A percentile compares a stretch with the other conserved stretches of the same genome.
phyloP scores from a whole-genome alignment of 2,113 vertebrate genomes.

The Oryzias woworae region DNA sequence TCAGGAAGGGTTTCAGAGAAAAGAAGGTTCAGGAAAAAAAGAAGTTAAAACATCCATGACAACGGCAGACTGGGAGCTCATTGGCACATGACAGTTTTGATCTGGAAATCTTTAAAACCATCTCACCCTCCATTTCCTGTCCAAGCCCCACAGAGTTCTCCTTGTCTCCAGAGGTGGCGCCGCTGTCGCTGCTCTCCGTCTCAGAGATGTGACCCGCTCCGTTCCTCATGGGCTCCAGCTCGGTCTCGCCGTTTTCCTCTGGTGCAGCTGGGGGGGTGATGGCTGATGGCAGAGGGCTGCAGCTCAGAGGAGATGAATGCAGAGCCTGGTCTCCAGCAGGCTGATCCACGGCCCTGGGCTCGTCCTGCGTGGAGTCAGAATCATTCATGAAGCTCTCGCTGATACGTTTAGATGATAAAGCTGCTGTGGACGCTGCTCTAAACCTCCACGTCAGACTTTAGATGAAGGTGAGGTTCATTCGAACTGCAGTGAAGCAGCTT shows the following conservation, averaged over 20 bases:
- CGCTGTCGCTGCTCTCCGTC: constrained; percentile 80
- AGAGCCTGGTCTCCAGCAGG: constrained; percentile 76
- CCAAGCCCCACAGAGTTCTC: constrained; percentile 76
- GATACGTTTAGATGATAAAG: too few species aligned
- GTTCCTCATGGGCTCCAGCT: constrained; percentile 84
- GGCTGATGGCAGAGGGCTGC: constrained; percentile 60
- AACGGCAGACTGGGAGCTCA: too few species aligned
- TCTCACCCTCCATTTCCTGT: constrained; percentile 80
- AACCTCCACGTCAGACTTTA: too few species aligned
- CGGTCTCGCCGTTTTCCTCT: constrained; percentile 89
- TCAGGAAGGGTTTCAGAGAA: neutral
- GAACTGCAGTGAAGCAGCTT: too few species aligned
- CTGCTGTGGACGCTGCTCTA: too few species aligned
- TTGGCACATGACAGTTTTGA: too few species aligned
- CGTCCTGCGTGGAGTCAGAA: constrained; percentile 71
- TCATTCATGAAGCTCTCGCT: neutral
- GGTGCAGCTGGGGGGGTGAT: constrained; percentile 43
- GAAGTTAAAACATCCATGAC: neutral
- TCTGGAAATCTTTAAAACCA: neutral
- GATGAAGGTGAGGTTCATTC: too few species aligned
- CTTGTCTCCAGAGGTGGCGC: constrained; percentile 71
- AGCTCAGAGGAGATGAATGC: constrained; percentile 72
- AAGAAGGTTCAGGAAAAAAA: neutral
- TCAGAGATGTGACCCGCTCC: constrained; percentile 85
- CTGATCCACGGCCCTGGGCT: constrained; percentile 76